Evolutionary conservation across 2,888 invertebrate genomes (phyloP).

Genomic region (Thecophora atra): DNA sequence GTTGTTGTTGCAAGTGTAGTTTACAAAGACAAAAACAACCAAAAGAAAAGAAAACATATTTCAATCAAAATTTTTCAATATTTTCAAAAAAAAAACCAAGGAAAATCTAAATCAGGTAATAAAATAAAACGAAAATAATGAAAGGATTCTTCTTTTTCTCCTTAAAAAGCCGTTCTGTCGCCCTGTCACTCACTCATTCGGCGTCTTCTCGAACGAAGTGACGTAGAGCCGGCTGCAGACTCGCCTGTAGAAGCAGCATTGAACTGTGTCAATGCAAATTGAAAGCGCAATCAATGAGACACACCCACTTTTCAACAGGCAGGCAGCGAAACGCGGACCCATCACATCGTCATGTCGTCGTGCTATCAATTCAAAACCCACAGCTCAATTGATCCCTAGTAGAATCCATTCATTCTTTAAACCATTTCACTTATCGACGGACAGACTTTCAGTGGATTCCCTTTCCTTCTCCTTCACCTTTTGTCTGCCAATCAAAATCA

Average conservation of each 20-base stretch:
- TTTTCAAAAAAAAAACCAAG: neutral
- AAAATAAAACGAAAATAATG: too few relatives aligned
- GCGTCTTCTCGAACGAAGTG: neutral
- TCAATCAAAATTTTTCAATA: neutral
- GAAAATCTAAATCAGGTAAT: too few relatives aligned
- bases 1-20: neutral
- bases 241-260: too few relatives aligned
- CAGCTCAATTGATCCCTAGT: neutral
- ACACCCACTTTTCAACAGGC: slow-evolving; percentile 26
- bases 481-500: slow-evolving; percentile 27
- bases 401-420: too few relatives aligned
- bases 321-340: neutral
- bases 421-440: neutral
- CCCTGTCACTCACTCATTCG: neutral
- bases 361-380: neutral
- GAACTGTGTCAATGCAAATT: slow-evolving; percentile 18
- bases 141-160: too few relatives aligned
- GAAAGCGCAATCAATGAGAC: slow-evolving; percentile 5
- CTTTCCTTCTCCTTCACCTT: neutral
- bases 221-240: slow-evolving; percentile 1
- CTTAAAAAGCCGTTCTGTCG: neutral
- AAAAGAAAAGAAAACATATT: neutral
- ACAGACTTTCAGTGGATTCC: neutral
- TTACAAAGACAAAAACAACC: slow-evolving; percentile 7
- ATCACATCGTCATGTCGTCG: neutral